Base-by-base conservation (phyloP, 1,140 invertebrate genomes). In the Heliconius eleuchia region DNA sequence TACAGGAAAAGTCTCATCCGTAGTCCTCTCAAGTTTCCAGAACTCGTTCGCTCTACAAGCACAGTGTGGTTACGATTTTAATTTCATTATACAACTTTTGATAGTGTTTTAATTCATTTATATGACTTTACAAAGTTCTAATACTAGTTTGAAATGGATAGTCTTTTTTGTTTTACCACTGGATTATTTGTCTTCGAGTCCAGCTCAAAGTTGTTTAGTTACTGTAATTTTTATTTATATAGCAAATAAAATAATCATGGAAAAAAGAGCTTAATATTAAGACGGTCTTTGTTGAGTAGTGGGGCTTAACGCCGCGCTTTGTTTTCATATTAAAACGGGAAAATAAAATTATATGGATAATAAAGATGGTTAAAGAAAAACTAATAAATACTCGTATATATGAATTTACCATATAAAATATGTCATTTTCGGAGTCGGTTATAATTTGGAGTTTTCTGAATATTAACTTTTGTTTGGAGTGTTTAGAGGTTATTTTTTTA, bases 71-170 rank as follows among this genome's bases (percentile, higher is more conserved):
- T 76, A 76, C 37, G 9, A 60, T 66, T 76, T 66, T 66, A 76
- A 76, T 76, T 76, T 76, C 74, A 76, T 76, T 76, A 76, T 76
- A 57, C n/a, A 76, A 76, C 74, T 76, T 76, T 76, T 76, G 57
- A 76, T 76, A 76, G 74, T 76, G 60, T 57, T 76, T 76, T 76
- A 76, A 76, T 76, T 52, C 74, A 76, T 76, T 76, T 76, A 76
- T 76, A 76, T 76, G 74, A 76, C 57, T 76, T 60, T 74, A 34
- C 37, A 76, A 76, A 76, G 74, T 76, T 76, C 74, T 66, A 66
- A 66, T 66, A 3, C 60, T 30, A 66, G 23, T 66, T 66, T 27
- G 23, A 66, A 66, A 66, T 66, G 27, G 60, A 66, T 66, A 66
- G 60, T 30, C 27, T 13, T 66, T 57, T 66, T 66, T 30, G 60